Conservation (phyloP, 2,113 vertebrate genomes). For the Cervus canadensis region DNA sequence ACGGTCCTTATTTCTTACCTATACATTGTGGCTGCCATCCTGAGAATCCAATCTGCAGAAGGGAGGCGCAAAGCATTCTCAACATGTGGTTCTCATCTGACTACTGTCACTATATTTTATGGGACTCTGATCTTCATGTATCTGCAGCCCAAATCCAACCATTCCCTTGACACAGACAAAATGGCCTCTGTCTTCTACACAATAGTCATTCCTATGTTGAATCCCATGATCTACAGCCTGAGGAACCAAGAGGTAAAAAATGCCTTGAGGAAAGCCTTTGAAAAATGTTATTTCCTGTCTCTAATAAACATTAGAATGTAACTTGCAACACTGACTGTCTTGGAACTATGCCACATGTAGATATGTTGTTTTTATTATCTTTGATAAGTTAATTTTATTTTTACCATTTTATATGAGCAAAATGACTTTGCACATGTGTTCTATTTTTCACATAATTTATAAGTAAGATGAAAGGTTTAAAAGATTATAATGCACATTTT, state of each 20-base stretch:
- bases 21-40: not conserved
- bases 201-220: conserved; percentile 36
- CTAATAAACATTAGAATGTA: not conserved
- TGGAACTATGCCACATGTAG: not conserved
- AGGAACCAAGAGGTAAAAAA: not conserved
- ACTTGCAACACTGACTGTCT: not conserved
- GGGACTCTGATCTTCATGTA: conserved; percentile 50
- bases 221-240: conserved; percentile 16
- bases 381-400: not conserved
- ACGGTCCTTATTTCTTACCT: conserved; percentile 39
- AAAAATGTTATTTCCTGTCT: not conserved
- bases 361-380: not conserved
- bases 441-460: not conserved
- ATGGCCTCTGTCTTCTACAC: conserved; percentile 44
- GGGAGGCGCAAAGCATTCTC: conserved; percentile 25
- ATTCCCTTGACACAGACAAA: conserved; percentile 45
- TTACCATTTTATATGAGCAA: not conserved
- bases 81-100: conserved; percentile 13
- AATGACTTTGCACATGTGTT: not conserved
- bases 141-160: conserved; percentile 18
- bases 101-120: conserved; percentile 24
- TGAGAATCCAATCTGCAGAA: conserved; percentile 40
- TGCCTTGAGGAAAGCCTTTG: not conserved
- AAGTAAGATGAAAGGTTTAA: not conserved
- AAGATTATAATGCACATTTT: not conserved